Conservation (phyloP, 1,140 invertebrate genomes). For the Ceratina calcarata region DNA sequence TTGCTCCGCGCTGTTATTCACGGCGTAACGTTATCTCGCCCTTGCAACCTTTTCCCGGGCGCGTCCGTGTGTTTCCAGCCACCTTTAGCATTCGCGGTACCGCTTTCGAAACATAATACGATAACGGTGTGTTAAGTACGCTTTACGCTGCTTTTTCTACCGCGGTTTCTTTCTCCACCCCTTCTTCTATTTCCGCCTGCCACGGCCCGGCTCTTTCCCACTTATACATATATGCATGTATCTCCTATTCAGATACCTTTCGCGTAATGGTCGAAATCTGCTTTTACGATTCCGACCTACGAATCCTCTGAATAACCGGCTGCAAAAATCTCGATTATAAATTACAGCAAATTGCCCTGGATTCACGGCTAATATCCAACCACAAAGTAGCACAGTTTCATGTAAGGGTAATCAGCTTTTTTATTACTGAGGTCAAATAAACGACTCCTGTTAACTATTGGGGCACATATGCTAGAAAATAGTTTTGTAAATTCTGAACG, state of each 20-base stretch:
- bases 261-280: neutral
- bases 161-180: neutral
- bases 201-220: neutral
- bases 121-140: constrained; percentile 47
- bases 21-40: constrained; percentile 40
- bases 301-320: neutral
- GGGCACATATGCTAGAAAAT: too few species aligned
- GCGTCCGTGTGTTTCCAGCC: constrained; percentile 18
- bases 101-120: constrained; percentile 51
- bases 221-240: neutral
- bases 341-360: neutral
- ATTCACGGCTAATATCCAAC: too few species aligned
- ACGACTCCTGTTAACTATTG: too few species aligned
- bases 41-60: constrained; percentile 4
- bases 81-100: constrained; percentile 36
- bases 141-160: constrained; percentile 14
- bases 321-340: neutral
- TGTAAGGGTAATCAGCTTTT: too few species aligned
- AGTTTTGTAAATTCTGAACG: too few species aligned
- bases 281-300: neutral
- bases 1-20: constrained; percentile 34
- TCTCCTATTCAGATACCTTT: constrained; percentile 14
- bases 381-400: too few species aligned
- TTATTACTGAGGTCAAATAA: too few species aligned
- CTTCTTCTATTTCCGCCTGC: neutral